A percentile compares a stretch with the other conserved stretches of the same genome.
phyloP scores from a whole-genome alignment of 2,797 vertebrate species.

The Anableps anableps region DNA sequence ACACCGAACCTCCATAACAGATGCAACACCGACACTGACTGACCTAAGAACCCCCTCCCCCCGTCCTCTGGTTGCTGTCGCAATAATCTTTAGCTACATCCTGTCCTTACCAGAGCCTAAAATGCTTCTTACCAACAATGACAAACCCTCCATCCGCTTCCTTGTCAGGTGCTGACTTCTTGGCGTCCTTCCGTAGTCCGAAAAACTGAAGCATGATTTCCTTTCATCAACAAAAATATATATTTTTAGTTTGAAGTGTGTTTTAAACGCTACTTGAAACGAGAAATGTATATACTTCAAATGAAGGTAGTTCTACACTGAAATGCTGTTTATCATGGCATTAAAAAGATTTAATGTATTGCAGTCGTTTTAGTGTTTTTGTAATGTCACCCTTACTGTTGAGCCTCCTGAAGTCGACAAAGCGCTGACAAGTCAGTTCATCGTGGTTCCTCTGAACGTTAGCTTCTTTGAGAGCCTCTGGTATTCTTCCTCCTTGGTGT shows the following conservation, averaged over 20 bases:
- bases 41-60: neutral
- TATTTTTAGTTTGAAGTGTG: neutral
- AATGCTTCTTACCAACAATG: slow-evolving; percentile 86
- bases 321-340: neutral
- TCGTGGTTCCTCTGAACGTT: neutral
- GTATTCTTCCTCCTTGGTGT: neutral
- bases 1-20: neutral
- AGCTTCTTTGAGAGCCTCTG: neutral
- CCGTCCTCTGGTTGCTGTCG: neutral
- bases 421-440: neutral
- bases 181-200: slow-evolving; percentile 88
- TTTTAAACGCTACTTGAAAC: neutral
- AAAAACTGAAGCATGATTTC: slow-evolving; percentile 89
- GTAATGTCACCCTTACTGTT: slow-evolving; percentile 20
- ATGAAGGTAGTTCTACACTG: neutral
- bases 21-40: neutral
- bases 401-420: slow-evolving; percentile 18
- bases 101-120: neutral
- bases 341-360: neutral
- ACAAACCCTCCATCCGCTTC: slow-evolving; percentile 94
- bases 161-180: slow-evolving; percentile 82
- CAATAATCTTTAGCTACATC: neutral
- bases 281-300: too few species aligned
- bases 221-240: slow-evolving; percentile 7
- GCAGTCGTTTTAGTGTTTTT: neutral